Evolutionary conservation across 53 echinoderm and acorn worm species (phyloP), one percentile per base, ranked within the genome.

Genomic region (Patiria pectinifera): DNA sequence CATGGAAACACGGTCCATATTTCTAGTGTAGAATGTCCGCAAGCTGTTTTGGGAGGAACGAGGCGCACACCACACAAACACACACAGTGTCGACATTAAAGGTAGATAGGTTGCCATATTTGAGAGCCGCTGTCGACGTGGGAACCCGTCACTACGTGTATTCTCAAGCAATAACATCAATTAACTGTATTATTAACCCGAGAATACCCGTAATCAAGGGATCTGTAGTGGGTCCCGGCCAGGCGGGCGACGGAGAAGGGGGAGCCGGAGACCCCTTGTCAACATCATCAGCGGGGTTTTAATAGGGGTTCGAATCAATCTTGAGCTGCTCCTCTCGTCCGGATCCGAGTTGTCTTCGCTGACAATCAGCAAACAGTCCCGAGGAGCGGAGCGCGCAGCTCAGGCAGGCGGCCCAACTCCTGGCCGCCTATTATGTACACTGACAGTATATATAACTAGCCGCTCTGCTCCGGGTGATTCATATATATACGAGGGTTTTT

Each of bases 91-190:
- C 22, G n/a, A 74, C 22, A 23, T 74, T 76, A n/a, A 26, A 11
- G 53, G 53, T 10, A 23, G 76, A 18, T 53, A 24, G 82, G 58
- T 82, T 53, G 82, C 82, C 82, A 48, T 21, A 69, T 83, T 83
- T 71, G 92, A 85, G 77, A 53, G 53, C 53, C 53, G 8, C 59
- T 77, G 92, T 85, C 69, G 92, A 44, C 78, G 92, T 92, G 85
- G 46, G 85, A 92, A 79, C 92, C 61, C 85, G 77, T 85, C 92
- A 92, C 92, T 96, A 96, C 96, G 96, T 96, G 96, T 96, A 96
- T 96, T 96, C 96, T 96, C 96, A 96, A 96, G 96, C 96, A 96
- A 96, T 96, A 96, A 96, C 94, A 96, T 91, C 93, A 93, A 89
- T 92, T 83, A 94, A 80, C 82, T 94, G 94, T 96, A 96, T 96